These are phyloP conservation scores for Limosa lapponica DNA, from an alignment of 2,797 vertebrate genomes.

Conservation along the genomic window DNA sequence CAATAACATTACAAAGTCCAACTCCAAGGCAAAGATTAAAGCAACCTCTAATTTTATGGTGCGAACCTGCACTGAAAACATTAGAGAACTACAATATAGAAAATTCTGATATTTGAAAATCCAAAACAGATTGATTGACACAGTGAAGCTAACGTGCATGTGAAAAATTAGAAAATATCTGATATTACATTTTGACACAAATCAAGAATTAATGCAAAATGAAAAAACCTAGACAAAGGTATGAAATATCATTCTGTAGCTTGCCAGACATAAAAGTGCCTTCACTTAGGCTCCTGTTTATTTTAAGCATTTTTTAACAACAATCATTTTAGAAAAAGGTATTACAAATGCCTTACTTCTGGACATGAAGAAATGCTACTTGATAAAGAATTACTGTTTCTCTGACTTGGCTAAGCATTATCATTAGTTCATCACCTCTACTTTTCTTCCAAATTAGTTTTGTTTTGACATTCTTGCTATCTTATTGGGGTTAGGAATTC, in stretches of 20 bases:
- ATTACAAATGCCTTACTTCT: not conserved
- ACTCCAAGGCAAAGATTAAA: not conserved
- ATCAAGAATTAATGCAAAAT: not conserved
- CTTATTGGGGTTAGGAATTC: not conserved
- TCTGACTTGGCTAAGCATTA: not conserved
- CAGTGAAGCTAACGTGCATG: not conserved
- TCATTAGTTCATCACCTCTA: not conserved
- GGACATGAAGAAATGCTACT: not conserved
- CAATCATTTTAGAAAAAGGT: not conserved
- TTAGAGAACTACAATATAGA: not conserved
- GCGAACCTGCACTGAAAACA: not conserved
- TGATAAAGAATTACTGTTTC: not conserved
- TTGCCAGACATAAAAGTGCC: not conserved
- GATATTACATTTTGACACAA: not conserved
- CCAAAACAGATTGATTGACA: not conserved
- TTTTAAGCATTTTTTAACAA: not conserved
- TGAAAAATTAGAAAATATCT: not conserved
- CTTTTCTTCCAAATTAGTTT: not conserved
- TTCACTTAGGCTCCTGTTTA: not conserved
- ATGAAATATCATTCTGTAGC: not conserved
- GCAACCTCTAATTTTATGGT: not conserved
- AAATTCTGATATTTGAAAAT: not conserved
- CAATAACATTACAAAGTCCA: not conserved
- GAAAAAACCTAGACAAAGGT: not conserved
- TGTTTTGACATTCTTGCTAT: not conserved